These are phyloP conservation scores for Charaxes varanes DNA, from an alignment of 1,140 invertebrate genomes.

Conservation along the genomic window DNA sequence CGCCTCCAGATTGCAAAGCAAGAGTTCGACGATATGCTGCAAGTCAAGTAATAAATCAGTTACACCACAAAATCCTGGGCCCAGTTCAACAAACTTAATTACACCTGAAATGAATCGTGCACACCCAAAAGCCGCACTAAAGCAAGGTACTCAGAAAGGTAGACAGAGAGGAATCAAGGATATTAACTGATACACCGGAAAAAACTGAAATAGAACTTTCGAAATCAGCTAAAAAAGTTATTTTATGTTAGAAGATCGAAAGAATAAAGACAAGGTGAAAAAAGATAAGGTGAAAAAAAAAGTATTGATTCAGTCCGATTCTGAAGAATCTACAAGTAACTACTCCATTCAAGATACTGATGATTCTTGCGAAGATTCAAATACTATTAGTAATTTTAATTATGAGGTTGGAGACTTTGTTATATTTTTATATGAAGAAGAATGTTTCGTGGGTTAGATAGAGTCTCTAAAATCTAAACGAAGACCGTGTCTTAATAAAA, in stretches of 20 bases:
- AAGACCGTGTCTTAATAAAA: constrained; percentile 20
- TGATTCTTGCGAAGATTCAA: constrained; percentile 9
- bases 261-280: constrained; percentile 2
- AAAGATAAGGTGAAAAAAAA: constrained; percentile 6
- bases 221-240: constrained; percentile 9
- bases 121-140: constrained; percentile 10
- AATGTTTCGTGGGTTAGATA: constrained; percentile 19
- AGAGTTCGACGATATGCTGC: constrained; percentile 13
- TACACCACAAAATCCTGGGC: constrained; percentile 4
- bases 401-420: constrained; percentile 18
- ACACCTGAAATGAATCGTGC: not conserved
- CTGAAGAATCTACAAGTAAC: constrained; percentile 6
- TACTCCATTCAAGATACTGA: constrained; percentile 8
- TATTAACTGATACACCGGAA: constrained; percentile 12
- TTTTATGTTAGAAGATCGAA: constrained; percentile 3
- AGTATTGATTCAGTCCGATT: constrained; percentile 3
- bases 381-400: constrained; percentile 13
- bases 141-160: constrained; percentile 8
- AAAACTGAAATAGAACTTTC: constrained; percentile 8
- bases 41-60: not conserved
- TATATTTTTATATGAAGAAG: constrained; percentile 24
- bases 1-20: constrained; percentile 9
- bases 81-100: not conserved
- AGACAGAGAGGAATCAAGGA: constrained; percentile 8
- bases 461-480: constrained; percentile 10